Conservation (phyloP, 1,140 invertebrate species). For the Harlomillsia oculata region DNA sequence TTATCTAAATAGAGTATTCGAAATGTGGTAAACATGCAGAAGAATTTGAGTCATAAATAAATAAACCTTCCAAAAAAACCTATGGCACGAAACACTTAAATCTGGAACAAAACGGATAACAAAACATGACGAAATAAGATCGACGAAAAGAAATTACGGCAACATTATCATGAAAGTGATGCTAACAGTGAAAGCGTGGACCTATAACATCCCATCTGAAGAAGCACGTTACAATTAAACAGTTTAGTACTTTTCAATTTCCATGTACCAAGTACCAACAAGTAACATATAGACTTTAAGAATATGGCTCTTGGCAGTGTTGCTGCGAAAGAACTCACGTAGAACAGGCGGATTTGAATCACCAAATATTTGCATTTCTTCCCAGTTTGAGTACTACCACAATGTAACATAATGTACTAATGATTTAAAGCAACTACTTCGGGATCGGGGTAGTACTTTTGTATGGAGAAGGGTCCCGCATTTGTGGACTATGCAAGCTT, state of each 20-base stretch:
- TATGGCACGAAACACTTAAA: background rate
- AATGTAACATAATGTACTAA: background rate
- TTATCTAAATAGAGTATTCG: background rate
- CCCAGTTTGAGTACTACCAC: background rate
- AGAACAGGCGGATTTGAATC: too few relatives aligned
- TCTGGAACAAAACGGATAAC: background rate
- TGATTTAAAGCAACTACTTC: slow-evolving; percentile 8
- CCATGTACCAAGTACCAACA: too few relatives aligned
- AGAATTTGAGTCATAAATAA: background rate
- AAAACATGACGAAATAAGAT: background rate
- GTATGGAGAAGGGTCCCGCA: slow-evolving; percentile 26
- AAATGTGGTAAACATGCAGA: background rate
- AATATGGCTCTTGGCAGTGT: background rate
- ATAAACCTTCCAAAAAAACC: background rate
- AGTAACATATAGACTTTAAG: too few relatives aligned
- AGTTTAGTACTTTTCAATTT: too few relatives aligned
- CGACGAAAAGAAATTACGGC: background rate
- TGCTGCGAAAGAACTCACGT: background rate
- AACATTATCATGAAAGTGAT: too few relatives aligned
- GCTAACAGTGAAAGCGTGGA: too few relatives aligned
- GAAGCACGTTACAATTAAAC: too few relatives aligned
- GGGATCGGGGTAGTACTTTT: slow-evolving; percentile 30
- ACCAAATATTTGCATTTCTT: background rate
- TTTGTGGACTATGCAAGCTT: slow-evolving; percentile 26
- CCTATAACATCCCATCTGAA: too few relatives aligned